Conservation (phyloP, 2,888 invertebrate genomes). For the Pyrocoelia pectoralis region DNA sequence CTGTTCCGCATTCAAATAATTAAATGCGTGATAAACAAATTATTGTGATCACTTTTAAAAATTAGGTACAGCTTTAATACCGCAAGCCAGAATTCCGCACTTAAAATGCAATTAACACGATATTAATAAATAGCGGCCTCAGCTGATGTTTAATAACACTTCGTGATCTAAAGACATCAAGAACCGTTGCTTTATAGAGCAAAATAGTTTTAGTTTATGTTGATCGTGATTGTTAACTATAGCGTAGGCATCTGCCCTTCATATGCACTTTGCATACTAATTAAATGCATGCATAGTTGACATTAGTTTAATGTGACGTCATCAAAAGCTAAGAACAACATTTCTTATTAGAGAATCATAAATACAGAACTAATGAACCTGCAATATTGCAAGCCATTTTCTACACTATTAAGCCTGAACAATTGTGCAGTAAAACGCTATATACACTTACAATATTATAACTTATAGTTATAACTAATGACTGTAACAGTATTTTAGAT, state of each 20-base stretch:
- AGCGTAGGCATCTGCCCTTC: background rate
- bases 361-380: background rate
- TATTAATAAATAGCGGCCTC: background rate
- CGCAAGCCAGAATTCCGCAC: no score
- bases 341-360: background rate
- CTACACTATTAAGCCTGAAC: background rate
- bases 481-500: no score
- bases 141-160: background rate
- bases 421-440: background rate
- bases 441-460: no score
- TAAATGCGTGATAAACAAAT: no score
- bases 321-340: background rate
- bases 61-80: no score
- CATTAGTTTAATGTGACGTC: background rate
- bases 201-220: background rate
- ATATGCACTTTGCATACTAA: conserved; percentile 4
- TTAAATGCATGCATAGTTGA: conserved; percentile 2
- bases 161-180: conserved; percentile 9
- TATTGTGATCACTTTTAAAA: no score
- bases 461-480: no score
- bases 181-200: background rate
- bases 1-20: no score
- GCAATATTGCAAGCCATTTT: background rate
- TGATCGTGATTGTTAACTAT: conserved; percentile 5
- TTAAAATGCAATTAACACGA: background rate